Percentiles rank a stretch among this genome's conserved stretches.
Evolutionary conservation across 2,888 invertebrate genomes (phyloP).

Genomic region (Drosophila recens): DNA sequence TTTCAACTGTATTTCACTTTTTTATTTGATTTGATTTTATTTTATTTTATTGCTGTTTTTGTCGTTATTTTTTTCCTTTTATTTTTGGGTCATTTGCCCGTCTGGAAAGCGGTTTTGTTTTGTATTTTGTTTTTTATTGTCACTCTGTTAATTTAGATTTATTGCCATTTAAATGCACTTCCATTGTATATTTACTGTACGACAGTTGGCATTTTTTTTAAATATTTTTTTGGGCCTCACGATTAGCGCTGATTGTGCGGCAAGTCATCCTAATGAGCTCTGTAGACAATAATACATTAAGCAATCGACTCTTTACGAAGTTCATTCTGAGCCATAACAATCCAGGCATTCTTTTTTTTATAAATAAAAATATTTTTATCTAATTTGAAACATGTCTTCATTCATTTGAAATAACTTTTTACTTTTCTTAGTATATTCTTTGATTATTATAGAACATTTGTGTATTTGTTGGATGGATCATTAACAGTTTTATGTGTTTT

Average conservation of each 20-base stretch:
- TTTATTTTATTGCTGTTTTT: constrained; percentile 20
- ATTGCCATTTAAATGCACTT: constrained; percentile 70
- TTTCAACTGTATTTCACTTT: constrained; percentile 50
- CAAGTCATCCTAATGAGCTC: constrained; percentile 42
- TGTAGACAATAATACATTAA: constrained; percentile 29
- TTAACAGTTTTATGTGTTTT: too few relatives aligned
- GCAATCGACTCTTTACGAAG: not conserved
- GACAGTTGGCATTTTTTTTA: constrained; percentile 28
- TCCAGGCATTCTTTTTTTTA: not conserved
- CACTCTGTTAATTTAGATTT: constrained; percentile 74
- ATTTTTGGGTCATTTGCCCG: constrained; percentile 77
- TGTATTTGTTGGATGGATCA: too few relatives aligned
- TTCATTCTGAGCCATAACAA: not conserved
- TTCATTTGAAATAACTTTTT: not conserved
- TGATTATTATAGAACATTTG: not conserved
- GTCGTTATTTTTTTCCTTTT: constrained; percentile 21
- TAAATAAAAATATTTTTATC: not conserved
- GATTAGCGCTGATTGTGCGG: constrained; percentile 42
- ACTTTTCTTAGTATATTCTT: not conserved
- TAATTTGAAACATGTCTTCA: not conserved
- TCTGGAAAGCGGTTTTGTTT: constrained; percentile 44
- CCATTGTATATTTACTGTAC: constrained; percentile 57
- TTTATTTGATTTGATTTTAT: constrained; percentile 43
- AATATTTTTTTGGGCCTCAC: constrained; percentile 13
- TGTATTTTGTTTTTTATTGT: constrained; percentile 49